Conservation (phyloP, 2,113 vertebrate species). For the Cinclus cinclus region DNA sequence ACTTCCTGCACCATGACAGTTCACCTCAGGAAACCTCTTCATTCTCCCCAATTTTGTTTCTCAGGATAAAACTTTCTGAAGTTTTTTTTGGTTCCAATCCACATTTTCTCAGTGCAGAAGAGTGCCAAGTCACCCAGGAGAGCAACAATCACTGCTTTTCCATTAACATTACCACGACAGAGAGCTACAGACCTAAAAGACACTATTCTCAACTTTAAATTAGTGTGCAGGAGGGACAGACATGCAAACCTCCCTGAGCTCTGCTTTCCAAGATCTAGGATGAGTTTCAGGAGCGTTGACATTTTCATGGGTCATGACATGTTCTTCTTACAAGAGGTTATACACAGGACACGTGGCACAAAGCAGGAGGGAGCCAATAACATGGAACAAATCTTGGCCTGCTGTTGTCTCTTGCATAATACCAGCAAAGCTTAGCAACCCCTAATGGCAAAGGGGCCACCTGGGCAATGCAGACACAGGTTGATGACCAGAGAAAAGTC, state of each 20-base stretch:
- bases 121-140: background rate
- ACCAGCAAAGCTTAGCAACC: background rate
- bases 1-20: background rate
- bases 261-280: background rate
- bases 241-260: background rate
- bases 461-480: rapidly evolving
- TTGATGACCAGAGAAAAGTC: background rate
- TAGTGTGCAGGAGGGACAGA: background rate
- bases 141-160: background rate
- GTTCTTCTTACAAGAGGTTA: background rate
- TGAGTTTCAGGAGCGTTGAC: background rate
- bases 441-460: background rate
- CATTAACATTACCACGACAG: background rate
- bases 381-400: background rate
- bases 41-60: background rate
- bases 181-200: background rate
- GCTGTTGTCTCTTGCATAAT: background rate
- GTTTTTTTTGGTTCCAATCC: background rate
- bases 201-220: rapidly evolving
- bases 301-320: background rate
- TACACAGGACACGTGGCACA: background rate
- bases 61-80: background rate
- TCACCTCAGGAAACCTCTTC: background rate
- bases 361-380: background rate
- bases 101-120: background rate